Percentiles rank a stretch among this genome's conserved stretches.
These are phyloP conservation scores for Euphydryas editha DNA, from an alignment of 2,888 invertebrate genomes.

Conservation along the genomic window DNA sequence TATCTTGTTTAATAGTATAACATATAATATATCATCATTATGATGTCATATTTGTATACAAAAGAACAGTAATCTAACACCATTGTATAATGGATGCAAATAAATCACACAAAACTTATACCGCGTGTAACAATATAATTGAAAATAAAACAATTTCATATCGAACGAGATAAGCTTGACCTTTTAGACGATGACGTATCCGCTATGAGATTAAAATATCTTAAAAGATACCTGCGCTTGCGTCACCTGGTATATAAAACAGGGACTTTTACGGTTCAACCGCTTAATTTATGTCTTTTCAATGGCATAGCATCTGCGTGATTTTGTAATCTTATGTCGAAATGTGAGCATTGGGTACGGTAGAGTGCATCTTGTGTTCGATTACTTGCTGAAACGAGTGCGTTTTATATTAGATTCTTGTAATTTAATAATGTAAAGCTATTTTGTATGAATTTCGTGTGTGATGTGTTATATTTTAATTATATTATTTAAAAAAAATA, in stretches of 20 bases:
- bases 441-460: too few relatives aligned
- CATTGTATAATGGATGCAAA: not conserved
- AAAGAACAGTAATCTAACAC: not conserved
- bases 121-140: too few relatives aligned
- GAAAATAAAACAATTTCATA: too few relatives aligned
- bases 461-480: too few relatives aligned
- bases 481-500: too few relatives aligned
- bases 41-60: not conserved
- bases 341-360: too few relatives aligned
- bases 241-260: slow-evolving; percentile 30
- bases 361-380: too few relatives aligned
- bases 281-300: slow-evolving; percentile 34
- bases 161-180: not conserved
- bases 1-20: too few relatives aligned
- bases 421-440: too few relatives aligned
- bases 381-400: too few relatives aligned
- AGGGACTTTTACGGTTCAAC: slow-evolving; percentile 34
- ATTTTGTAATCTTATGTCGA: slow-evolving; percentile 30
- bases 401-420: too few relatives aligned
- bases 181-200: slow-evolving; percentile 3
- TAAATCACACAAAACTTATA: not conserved
- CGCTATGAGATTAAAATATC: slow-evolving; percentile 26
- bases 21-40: not conserved
- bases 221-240: slow-evolving; percentile 34
- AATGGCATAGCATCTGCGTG: slow-evolving; percentile 35